Evolutionary conservation across 2,113 vertebrate genomes (phyloP), one percentile per base, ranked within the genome.

Genomic region (Laterallus jamaicensis): DNA sequence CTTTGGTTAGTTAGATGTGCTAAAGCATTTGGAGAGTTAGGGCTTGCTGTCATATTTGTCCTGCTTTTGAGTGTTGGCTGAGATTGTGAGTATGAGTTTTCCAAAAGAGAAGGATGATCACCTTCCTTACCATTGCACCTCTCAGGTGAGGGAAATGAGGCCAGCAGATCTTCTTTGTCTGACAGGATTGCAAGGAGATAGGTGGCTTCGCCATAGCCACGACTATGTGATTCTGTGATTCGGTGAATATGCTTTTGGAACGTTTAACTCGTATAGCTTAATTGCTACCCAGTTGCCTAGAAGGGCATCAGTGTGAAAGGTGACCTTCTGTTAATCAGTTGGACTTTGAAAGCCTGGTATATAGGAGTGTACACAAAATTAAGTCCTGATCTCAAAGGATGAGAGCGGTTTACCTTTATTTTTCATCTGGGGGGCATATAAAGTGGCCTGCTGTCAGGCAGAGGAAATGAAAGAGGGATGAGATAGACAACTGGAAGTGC

Each of bases 401-500:
- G 49, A 90, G 83, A 94, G 56, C 15, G 35, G 75, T 93, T 93
- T 39, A 56, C 88, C 64, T 50, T 88, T 74, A 75, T 85, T 95
- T 96, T 95, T 95, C 75, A 80, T 94, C 92, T 75, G 40, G 56
- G 92, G 77, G 86, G 85, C 75, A 86, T 90, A 88, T 82, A 90
- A 93, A 95, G 66, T 74, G 83, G 32, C 50, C 88, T 96, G 63
- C 47, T 88, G 88, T 95, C 97, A 97, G 67, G 88, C 75, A 93
- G 83, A 97, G 97, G 98, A 98, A 98, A 97, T 97, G 91, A 97
- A 97, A 97, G 92, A 64, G 7, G 60, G 82, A 97, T 96, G 96
- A 97, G 82, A 83, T 10, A 95, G 90, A 94, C 91, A 96, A 94
- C 88, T 82, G 74, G 87, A 95, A 92, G 39, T 84, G 81, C 96